phyloP scores from a whole-genome alignment of 1,140 invertebrate species.

The Ceratina japonica region DNA sequence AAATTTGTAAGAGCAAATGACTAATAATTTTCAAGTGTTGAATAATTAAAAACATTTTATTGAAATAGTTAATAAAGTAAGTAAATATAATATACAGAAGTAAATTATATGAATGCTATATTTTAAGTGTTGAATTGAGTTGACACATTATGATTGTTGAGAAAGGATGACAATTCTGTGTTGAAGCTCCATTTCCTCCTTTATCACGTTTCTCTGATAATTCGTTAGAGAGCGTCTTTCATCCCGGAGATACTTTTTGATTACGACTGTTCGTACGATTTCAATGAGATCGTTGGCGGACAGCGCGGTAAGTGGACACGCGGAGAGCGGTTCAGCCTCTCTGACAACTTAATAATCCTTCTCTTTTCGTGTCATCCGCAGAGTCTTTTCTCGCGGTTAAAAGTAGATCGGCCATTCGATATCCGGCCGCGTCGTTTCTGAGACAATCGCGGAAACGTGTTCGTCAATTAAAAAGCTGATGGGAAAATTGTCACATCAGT shows the following conservation, averaged over 20 bases:
- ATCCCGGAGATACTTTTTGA: conserved; percentile 53
- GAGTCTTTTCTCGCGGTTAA: conserved; percentile 45
- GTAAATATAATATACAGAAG: too few relatives aligned
- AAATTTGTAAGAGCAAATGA: too few relatives aligned
- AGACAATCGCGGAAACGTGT: conserved; percentile 23
- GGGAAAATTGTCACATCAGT: not conserved
- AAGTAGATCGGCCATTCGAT: conserved; percentile 30
- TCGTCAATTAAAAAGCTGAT: conserved; percentile 30
- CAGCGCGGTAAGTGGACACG: conserved; percentile 55
- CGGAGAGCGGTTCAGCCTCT: conserved; percentile 28
- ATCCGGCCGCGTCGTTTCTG: conserved; percentile 18
- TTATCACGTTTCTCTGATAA: not conserved
- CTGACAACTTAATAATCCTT: conserved; percentile 61
- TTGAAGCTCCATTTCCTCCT: conserved; percentile 5
- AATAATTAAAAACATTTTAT: too few relatives aligned
- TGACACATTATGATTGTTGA: not conserved
- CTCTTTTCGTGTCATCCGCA: conserved; percentile 61
- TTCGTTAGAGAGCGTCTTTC: not conserved
- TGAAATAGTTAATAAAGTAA: too few relatives aligned
- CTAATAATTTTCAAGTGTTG: too few relatives aligned
- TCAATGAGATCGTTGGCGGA: conserved; percentile 54
- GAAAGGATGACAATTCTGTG: not conserved
- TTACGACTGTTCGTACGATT: conserved; percentile 55
- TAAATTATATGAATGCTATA: too few relatives aligned
- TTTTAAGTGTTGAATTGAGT: not conserved